Conservation (phyloP, 2,113 vertebrate species). For the Excalfactoria chinensis region DNA sequence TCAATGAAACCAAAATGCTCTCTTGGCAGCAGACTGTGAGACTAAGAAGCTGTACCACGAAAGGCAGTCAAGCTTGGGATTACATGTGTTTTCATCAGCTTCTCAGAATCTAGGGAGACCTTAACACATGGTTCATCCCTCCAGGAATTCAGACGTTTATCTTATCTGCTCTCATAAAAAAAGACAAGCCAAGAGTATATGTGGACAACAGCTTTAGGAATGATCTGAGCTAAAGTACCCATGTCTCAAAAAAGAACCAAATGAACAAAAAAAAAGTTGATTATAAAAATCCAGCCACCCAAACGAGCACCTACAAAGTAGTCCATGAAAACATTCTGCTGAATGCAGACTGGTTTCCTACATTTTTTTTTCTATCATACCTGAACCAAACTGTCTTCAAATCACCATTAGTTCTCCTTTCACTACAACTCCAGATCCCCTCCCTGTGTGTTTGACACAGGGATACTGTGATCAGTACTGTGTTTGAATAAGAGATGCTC, state of each 20-base stretch:
- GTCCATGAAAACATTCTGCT: neutral
- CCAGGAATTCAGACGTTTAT: neutral
- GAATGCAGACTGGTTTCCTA: neutral
- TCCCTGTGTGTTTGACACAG: neutral
- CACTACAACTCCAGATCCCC: neutral
- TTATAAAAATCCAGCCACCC: too few species aligned
- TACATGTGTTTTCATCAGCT: neutral
- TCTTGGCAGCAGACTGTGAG: neutral
- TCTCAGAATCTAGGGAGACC: neutral
- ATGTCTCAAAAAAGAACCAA: neutral
- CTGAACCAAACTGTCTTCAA: neutral
- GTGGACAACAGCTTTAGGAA: neutral
- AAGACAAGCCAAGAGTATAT: neutral
- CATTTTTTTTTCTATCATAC: neutral
- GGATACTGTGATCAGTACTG: too few species aligned
- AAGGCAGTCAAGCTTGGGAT: neutral
- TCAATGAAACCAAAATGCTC: neutral
- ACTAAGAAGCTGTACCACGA: neutral
- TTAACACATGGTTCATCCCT: neutral
- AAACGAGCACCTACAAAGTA: neutral
- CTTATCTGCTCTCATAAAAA: accelerated
- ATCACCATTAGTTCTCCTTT: neutral
- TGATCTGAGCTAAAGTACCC: neutral
- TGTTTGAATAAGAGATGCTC: neutral
- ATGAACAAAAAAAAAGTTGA: neutral